Evolutionary conservation across 1,140 invertebrate genomes (phyloP), one percentile per base, ranked within the genome.

Genomic region (Procambarus virginalis): DNA sequence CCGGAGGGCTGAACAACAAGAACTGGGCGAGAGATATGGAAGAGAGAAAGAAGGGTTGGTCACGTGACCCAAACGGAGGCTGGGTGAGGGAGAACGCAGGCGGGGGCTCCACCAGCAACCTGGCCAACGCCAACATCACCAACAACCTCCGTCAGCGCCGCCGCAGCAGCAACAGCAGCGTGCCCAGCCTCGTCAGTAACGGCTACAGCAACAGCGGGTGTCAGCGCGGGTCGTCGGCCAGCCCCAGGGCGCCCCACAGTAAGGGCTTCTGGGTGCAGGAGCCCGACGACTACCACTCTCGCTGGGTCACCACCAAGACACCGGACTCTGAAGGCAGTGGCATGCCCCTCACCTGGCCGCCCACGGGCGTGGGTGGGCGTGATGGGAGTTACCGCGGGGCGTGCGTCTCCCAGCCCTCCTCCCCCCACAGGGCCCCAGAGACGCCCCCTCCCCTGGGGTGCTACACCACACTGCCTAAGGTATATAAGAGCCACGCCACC

Each of bases 401-500:
- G 20, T 89, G 83, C 45, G 12, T 88, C 51, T 85, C 88, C 0
- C 90, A 88, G 70, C 91, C 88, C 34, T 80, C 90, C 51, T 91
- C 83, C n/a, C 92, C 86, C 85, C 90, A 81, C 70, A 81, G 84
- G 78, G 80, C 92, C 22, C 83, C 73, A 20, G 76, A n/a, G 4
- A 78, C 83, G 70, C 85, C 84, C 58, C 83, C 80, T 78, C 76
- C 76, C 45, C 55, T 84, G 76, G 84, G 75, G 51, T 73, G 86
- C 86, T 58, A 83, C 70, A 51, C 83, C 81, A 51, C 90, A 55
- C 76, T 79, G 86, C 86, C 85, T 73, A 91, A 91, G 86, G 92
- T 92, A 84, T 92, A 89, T 88, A 91, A 91, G 89, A 92, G 92
- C 86, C 92, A 92, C 64, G 92, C 92, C 55, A 92, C 92, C 84